These are phyloP conservation scores for Phataginus tricuspis DNA, from an alignment of 2,797 vertebrate genomes.

Conservation along the genomic window DNA sequence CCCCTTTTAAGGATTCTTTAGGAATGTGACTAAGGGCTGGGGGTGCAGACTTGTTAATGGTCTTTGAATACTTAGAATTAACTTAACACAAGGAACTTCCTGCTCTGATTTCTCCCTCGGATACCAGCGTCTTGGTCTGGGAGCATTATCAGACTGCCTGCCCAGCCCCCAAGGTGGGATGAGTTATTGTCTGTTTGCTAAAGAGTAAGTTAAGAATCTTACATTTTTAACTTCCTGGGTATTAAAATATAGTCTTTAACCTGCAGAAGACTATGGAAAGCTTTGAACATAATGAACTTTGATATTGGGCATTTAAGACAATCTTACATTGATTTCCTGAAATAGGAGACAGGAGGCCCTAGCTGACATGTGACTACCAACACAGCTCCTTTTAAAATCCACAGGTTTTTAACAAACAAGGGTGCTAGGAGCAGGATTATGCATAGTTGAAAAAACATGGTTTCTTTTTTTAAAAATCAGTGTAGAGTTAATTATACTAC, in stretches of 20 bases:
- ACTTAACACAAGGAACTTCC: too few species aligned
- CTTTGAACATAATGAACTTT: not conserved
- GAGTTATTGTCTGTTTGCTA: too few species aligned
- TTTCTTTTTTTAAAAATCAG: not conserved
- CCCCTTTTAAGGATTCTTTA: too few species aligned
- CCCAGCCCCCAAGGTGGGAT: too few species aligned
- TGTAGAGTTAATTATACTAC: conserved; percentile 14
- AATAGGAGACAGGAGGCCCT: not conserved
- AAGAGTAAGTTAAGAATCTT: too few species aligned
- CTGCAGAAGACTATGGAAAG: not conserved
- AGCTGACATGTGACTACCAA: not conserved
- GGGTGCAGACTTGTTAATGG: too few species aligned
- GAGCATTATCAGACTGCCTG: too few species aligned
- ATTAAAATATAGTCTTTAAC: not conserved
- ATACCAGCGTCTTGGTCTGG: too few species aligned
- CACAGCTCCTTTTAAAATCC: conserved; percentile 12
- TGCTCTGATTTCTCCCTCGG: too few species aligned
- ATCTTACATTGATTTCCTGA: not conserved
- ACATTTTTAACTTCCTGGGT: too few species aligned
- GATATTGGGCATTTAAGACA: not conserved
- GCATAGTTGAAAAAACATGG: not conserved
- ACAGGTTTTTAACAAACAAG: not conserved
- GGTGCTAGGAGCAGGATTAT: not conserved
- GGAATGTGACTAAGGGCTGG: too few species aligned
- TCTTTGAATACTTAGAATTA: too few species aligned